Evolutionary conservation across 2,888 invertebrate species (phyloP), one percentile per base, ranked within the genome.

Genomic region (Aporophyla nigra): DNA sequence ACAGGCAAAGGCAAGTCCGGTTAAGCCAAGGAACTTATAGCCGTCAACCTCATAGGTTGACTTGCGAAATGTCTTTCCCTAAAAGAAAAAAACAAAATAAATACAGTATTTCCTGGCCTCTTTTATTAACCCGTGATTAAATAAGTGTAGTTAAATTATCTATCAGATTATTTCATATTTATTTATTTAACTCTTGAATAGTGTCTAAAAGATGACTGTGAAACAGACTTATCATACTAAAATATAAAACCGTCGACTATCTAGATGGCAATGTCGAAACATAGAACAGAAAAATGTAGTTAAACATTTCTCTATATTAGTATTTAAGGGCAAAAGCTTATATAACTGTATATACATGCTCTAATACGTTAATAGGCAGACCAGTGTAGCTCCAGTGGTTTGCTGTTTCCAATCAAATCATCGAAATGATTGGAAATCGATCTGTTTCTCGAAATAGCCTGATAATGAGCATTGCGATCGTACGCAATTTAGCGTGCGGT

Each of bases 391-490:
- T 51, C 19, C 63, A 53, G 24, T 43, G 27, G n/a, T 59, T 43
- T 43, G 12, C 24, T 24, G 24, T n/a, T 63, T 24, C 56, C 62
- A 76, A 76, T 77, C 51, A 58, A 63, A 77, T 58, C 51, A 70
- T 43, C 14, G 51, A 24, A 56, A 46, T 70, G 27, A 77, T 77
- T 77, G 70, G 70, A 49, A 51, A 63, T 76, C n/a, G 67, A 75
- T 40, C 40, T 27, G 43, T 2, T 70, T n/a, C 21, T 19, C 62
- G 51, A 21, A 67, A 69, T 40, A 49, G 61, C 40, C 53, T 24
- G 16, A 43, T 62, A 69, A 69, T 69, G 49, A 77, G 51, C 51
- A 61, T 21, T 33, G 59, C 5, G 9, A 43, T 24, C 67, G 49
- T 24, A 51, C 24, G 21, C 16, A 72, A 58, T 75, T n/a, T 51